Evolutionary conservation across 2,113 vertebrate genomes (phyloP).

Genomic region (Syrmaticus mikado): DNA sequence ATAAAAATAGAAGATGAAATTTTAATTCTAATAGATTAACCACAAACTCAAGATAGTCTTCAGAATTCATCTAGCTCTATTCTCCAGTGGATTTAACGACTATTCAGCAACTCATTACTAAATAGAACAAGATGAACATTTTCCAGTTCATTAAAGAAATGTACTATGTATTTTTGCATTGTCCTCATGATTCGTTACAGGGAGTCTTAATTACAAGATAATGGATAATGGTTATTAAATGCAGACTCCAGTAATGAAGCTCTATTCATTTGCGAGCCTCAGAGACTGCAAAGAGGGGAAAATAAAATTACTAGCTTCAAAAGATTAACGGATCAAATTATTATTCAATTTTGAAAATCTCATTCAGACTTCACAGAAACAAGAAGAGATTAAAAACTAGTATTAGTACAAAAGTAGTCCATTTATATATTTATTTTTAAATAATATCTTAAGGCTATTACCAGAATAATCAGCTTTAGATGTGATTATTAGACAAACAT

Average conservation of each 20-base stretch:
- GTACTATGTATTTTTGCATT: slow-evolving; percentile 96
- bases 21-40: slow-evolving; percentile 96
- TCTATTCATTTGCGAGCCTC: slow-evolving; percentile 95
- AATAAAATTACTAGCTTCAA: slow-evolving; percentile 95
- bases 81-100: slow-evolving; percentile 93
- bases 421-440: slow-evolving; percentile 87
- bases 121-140: slow-evolving; percentile 98
- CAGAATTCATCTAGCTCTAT: slow-evolving; percentile 86
- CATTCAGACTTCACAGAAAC: slow-evolving; percentile 96
- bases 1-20: slow-evolving; percentile 99
- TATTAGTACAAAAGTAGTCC: slow-evolving; percentile 89
- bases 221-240: slow-evolving; percentile 99
- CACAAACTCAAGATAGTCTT: slow-evolving; percentile 91
- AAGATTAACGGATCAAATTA: slow-evolving; percentile 99
- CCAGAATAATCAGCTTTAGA: slow-evolving; percentile 88
- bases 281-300: slow-evolving; percentile 86
- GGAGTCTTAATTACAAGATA: slow-evolving; percentile 99
- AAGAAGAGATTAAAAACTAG: slow-evolving; percentile 94
- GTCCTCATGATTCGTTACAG: slow-evolving; percentile 97
- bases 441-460: slow-evolving; percentile 86
- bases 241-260: slow-evolving; percentile 95
- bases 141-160: slow-evolving; percentile 99
- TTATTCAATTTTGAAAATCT: slow-evolving; percentile 99
- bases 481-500: slow-evolving; percentile 91
- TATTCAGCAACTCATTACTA: slow-evolving; percentile 94